A percentile compares a stretch with the other conserved stretches of the same genome.
These are phyloP conservation scores for Epinotia bilunana DNA, from an alignment of 2,888 invertebrate genomes.

Conservation along the genomic window DNA sequence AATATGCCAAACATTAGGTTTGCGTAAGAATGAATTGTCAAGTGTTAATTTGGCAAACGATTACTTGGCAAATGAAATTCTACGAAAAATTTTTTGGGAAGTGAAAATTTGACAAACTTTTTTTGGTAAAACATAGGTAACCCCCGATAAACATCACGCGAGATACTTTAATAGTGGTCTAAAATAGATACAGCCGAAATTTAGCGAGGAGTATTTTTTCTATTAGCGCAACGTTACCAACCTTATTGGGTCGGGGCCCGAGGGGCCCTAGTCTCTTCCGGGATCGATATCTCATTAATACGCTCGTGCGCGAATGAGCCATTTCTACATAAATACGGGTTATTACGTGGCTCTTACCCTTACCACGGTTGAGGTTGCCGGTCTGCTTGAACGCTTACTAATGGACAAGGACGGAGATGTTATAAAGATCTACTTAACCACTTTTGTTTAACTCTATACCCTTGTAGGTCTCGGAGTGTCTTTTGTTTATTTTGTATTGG, in stretches of 20 bases:
- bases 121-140: too few relatives aligned
- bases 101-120: too few relatives aligned
- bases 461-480: neutral
- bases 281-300: constrained; percentile 42
- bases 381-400: neutral
- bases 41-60: too few relatives aligned
- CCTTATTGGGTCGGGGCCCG: constrained; percentile 28
- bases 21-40: too few relatives aligned
- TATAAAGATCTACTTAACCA: neutral
- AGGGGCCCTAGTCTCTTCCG: constrained; percentile 8
- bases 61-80: too few relatives aligned
- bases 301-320: constrained; percentile 10
- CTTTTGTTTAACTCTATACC: too few relatives aligned
- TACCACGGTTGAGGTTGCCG: neutral
- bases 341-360: constrained; percentile 18
- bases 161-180: neutral
- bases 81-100: too few relatives aligned
- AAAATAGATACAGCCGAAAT: neutral
- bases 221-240: constrained; percentile 18
- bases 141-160: too few relatives aligned
- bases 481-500: too few relatives aligned
- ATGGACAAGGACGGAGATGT: neutral
- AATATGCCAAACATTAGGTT: too few relatives aligned
- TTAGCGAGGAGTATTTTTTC: constrained; percentile 10
- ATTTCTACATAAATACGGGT: constrained; percentile 6